Evolutionary conservation across 2,113 vertebrate species (phyloP).

Genomic region (Oreochromis tanganicae): DNA sequence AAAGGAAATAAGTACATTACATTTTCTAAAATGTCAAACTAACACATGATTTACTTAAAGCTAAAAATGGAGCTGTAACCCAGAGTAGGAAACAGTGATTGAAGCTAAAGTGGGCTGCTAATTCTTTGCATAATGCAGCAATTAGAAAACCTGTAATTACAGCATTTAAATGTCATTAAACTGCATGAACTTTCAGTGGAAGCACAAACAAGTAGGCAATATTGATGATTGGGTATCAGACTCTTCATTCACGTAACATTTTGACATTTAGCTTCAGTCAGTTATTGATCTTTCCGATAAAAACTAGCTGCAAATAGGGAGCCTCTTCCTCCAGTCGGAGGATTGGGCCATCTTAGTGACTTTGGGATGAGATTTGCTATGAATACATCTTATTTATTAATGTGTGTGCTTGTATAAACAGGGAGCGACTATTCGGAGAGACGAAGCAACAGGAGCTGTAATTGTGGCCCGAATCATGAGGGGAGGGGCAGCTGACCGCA

Average conservation of each 20-base stretch:
- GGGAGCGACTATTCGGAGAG: constrained; percentile 91
- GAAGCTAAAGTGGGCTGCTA: background rate
- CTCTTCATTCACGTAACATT: background rate
- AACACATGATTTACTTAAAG: background rate
- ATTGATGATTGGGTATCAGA: background rate
- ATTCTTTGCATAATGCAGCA: background rate
- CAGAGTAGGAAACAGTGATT: background rate
- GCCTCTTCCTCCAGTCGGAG: background rate
- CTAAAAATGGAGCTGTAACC: background rate
- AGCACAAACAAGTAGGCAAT: background rate
- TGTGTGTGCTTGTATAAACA: constrained; percentile 36
- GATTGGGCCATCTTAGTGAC: background rate
- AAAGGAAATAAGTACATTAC: background rate
- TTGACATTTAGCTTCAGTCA: background rate
- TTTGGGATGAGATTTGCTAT: background rate
- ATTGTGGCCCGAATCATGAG: constrained; percentile 93
- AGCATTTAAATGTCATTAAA: background rate
- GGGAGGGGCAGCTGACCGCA: constrained; percentile 90
- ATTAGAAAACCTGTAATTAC: background rate
- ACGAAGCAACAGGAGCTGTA: constrained; percentile 87
- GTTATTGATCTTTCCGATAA: background rate
- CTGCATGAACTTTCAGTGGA: background rate
- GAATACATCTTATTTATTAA: background rate
- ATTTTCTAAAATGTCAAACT: background rate
- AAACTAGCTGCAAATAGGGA: background rate